Conservation (phyloP, 2,113 vertebrate genomes). For the Talpa occidentalis region DNA sequence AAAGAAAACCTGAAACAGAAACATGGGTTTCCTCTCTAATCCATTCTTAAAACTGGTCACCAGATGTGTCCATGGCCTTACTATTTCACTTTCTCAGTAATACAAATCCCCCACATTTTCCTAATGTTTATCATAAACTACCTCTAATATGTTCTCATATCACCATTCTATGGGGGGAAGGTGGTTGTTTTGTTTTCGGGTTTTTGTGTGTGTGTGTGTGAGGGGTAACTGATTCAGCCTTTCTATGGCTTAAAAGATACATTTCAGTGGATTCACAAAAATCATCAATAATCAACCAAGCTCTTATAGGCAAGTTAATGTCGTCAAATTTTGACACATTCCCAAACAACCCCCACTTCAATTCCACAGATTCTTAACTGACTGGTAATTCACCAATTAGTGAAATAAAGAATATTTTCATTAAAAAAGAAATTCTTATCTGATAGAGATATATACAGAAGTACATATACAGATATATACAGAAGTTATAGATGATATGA, state of each 20-base stretch:
- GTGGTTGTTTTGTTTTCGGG: too few species aligned
- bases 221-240: neutral
- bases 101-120: neutral
- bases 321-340: neutral
- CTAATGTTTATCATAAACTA: conserved; percentile 25
- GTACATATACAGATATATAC: neutral
- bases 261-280: conserved; percentile 4
- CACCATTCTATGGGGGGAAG: too few species aligned
- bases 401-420: conserved; percentile 10
- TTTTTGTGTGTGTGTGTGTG: neutral
- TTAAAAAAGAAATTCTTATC: neutral
- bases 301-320: neutral
- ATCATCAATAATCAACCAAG: neutral
- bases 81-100: conserved; percentile 20
- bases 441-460: neutral
- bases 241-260: neutral
- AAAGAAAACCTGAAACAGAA: neutral
- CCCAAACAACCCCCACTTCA: neutral
- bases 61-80: neutral
- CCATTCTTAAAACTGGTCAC: conserved; percentile 33
- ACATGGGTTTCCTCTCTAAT: neutral
- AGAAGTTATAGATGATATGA: neutral
- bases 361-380: neutral
- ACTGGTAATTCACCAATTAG: neutral
- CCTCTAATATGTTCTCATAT: neutral